Base-by-base conservation (phyloP, 1,140 invertebrate species). In the Drosophila subpulchrella region DNA sequence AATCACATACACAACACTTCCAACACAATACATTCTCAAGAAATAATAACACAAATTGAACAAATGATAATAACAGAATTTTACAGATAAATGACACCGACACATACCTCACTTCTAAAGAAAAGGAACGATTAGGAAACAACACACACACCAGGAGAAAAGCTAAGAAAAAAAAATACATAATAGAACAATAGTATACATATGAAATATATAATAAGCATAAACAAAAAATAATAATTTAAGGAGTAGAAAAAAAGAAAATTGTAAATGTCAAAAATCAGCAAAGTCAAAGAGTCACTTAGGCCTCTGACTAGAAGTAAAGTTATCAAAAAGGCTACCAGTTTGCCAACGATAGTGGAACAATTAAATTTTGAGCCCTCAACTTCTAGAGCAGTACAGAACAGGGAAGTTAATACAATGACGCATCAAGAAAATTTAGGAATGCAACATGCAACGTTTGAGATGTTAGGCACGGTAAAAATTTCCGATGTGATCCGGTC, bases 91-190 rank as follows among this genome's bases (percentile, higher is more conserved):
- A 20, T 20, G 20, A 20, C 20, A 20, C 24, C 47, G 47, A 50
- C 47, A 50, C 47, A 50, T 24, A 50, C 47, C 47, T 50, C 47
- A 50, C 47, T 50, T 50, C 24, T 30, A 50, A 50, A 24, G 47
- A 50, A 50, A 30, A 50, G 47, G 13, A 50, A 50, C n/a, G 13
- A 50, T 32, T 50, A 27, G 30, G n/a, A 20, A 20, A 20, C 20
- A 20, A 20, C 20, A 20, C 20, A 50, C 24, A 30, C 47, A 50
- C n/a, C 27, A 50, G 27, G 44, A 46, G 20, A 30, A 50, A 42
- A 32, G 30, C 30, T 32, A 32, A 32, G 30, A 32, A 32, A 20
- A 1, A n/a, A 20, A 2, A 32, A 32, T 32, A 32, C 30, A 32
- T 32, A 32, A 32, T 32, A 32, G 6, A 32, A 32, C 6, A 32